phyloP scores from a whole-genome alignment of 2,888 invertebrate genomes.

The Antheraea assamensis region DNA sequence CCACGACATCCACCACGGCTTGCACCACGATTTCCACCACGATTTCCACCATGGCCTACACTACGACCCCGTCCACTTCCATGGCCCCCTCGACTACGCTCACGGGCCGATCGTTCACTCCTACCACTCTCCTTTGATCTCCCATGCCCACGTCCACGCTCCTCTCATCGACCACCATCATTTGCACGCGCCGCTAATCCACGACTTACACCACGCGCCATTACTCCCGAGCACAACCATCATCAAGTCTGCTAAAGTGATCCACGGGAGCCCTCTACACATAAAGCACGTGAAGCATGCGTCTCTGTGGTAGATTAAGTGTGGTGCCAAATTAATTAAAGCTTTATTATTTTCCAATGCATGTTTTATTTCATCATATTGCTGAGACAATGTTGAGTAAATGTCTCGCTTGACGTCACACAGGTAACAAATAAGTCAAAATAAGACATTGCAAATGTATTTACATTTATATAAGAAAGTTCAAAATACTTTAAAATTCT shows the following conservation, averaged over 20 bases:
- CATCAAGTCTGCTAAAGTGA: slow-evolving; percentile 20
- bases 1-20: slow-evolving; percentile 28
- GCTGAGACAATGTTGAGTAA: background rate
- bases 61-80: slow-evolving; percentile 20
- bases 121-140: slow-evolving; percentile 24
- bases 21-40: slow-evolving; percentile 30
- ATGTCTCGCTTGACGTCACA: too few species aligned
- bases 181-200: slow-evolving; percentile 23
- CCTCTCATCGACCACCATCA: slow-evolving; percentile 23
- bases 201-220: slow-evolving; percentile 20
- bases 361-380: slow-evolving; percentile 11
- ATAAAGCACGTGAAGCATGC: slow-evolving; percentile 25
- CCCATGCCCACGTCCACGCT: slow-evolving; percentile 27
- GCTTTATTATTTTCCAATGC: slow-evolving; percentile 13
- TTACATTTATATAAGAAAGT: too few species aligned
- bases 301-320: slow-evolving; percentile 18
- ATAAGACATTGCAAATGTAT: too few species aligned
- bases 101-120: slow-evolving; percentile 28
- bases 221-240: slow-evolving; percentile 22
- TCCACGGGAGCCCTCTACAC: slow-evolving; percentile 24
- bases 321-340: slow-evolving; percentile 23
- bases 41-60: slow-evolving; percentile 24
- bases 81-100: slow-evolving; percentile 26
- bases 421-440: too few species aligned
- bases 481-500: too few species aligned